phyloP scores from a whole-genome alignment of 2,113 vertebrate species.

The Phoxinus phoxinus region DNA sequence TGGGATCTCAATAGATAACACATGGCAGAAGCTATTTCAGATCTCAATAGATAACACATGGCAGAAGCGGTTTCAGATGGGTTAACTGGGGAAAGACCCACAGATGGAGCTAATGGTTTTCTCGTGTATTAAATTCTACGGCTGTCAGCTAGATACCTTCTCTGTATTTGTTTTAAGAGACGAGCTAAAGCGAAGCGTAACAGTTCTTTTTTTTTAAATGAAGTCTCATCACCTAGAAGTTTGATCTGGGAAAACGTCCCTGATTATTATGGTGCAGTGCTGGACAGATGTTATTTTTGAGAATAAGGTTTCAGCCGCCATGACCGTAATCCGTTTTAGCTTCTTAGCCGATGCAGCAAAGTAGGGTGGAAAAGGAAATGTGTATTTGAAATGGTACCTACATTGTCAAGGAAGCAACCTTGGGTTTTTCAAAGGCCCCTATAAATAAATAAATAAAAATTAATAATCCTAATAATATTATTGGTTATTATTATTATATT shows the following conservation, averaged over 20 bases:
- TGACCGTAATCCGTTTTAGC: slow-evolving; percentile 48
- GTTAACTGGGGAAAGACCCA: slow-evolving; percentile 67
- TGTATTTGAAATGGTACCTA: neutral
- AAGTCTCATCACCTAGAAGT: slow-evolving; percentile 50
- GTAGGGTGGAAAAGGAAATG: neutral
- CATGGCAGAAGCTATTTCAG: slow-evolving; percentile 38
- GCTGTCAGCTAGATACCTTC: slow-evolving; percentile 67
- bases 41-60: no score
- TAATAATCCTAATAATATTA: neutral
- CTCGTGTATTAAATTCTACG: slow-evolving; percentile 51
- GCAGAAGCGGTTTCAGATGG: slow-evolving; percentile 44
- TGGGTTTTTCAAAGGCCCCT: neutral
- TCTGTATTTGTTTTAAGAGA: slow-evolving; percentile 68
- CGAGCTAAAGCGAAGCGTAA: slow-evolving; percentile 61
- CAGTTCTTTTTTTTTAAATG: neutral
- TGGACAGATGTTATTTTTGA: slow-evolving; percentile 65
- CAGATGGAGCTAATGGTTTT: slow-evolving; percentile 60
- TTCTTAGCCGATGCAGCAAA: slow-evolving; percentile 29
- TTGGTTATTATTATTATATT: no score
- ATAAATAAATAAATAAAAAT: neutral
- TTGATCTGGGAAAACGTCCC: slow-evolving; percentile 65
- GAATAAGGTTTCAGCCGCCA: slow-evolving; percentile 42
- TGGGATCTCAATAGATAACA: slow-evolving; percentile 31
- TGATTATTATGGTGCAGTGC: slow-evolving; percentile 69
- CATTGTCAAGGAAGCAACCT: no score